Evolutionary conservation across 2,888 invertebrate species (phyloP).

Genomic region (Dynastes maya): DNA sequence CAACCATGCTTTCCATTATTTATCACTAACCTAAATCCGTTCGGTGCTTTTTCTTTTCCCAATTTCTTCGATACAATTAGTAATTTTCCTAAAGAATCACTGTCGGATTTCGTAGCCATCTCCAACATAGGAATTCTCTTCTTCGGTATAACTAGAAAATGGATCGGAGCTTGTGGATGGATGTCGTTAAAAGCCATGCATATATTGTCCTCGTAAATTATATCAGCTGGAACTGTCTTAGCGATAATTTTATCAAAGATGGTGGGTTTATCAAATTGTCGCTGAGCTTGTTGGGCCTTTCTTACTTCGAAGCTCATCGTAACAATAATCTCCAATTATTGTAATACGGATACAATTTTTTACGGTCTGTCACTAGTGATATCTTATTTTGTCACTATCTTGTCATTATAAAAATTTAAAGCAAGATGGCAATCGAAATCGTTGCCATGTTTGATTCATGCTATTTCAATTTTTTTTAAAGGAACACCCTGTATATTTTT

Average conservation of each 20-base stretch:
- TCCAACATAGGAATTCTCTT: slow-evolving; percentile 78
- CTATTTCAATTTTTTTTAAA: too few relatives aligned
- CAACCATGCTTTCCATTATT: slow-evolving; percentile 87
- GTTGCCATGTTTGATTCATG: too few relatives aligned
- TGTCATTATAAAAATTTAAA: too few relatives aligned
- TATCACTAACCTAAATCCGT: slow-evolving; percentile 83
- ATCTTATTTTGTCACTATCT: too few relatives aligned
- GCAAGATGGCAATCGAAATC: too few relatives aligned
- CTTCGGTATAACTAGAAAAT: slow-evolving; percentile 89
- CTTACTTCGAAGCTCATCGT: slow-evolving; percentile 66
- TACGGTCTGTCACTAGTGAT: too few relatives aligned
- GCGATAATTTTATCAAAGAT: slow-evolving; percentile 81
- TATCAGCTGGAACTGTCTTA: slow-evolving; percentile 84
- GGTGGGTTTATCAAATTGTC: neutral
- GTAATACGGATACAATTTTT: too few relatives aligned
- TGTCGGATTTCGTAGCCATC: slow-evolving; percentile 71
- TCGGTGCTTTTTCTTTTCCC: slow-evolving; percentile 76
- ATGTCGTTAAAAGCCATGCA: slow-evolving; percentile 88
- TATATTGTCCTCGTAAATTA: slow-evolving; percentile 86
- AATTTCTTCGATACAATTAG: slow-evolving; percentile 79
- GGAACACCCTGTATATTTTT: too few relatives aligned
- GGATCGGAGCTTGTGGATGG: slow-evolving; percentile 86
- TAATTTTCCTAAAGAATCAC: slow-evolving; percentile 76
- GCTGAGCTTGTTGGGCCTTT: slow-evolving; percentile 60
- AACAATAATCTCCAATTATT: too few relatives aligned